Evolutionary conservation across 35 echinoderm and acorn worm species (phyloP).

Genomic region (Heliocidaris tuberculata): DNA sequence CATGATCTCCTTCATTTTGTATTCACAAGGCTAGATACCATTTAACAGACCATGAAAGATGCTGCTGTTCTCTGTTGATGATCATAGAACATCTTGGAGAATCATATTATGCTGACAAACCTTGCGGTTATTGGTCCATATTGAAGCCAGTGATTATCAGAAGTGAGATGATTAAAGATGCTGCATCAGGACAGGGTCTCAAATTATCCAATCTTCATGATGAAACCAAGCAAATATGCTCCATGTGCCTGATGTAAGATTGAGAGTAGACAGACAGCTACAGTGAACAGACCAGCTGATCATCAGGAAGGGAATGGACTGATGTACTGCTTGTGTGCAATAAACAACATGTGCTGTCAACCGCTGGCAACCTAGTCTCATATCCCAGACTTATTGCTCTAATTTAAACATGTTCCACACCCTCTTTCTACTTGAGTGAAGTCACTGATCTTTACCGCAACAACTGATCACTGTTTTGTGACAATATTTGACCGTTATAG

Average conservation of each 20-base stretch:
- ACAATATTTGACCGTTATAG: background rate
- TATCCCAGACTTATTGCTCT: background rate
- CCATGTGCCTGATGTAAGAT: background rate
- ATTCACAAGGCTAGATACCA: background rate
- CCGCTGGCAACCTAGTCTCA: background rate
- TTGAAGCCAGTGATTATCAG: background rate
- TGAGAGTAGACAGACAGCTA: background rate
- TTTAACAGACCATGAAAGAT: background rate
- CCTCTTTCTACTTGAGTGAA: background rate
- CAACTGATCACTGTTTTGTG: background rate
- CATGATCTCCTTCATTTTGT: background rate
- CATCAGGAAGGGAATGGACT: background rate
- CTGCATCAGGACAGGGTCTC: background rate
- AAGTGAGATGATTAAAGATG: slow-evolving; percentile 8
- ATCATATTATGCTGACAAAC: background rate
- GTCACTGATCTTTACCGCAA: background rate
- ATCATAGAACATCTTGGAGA: background rate
- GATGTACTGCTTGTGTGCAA: background rate
- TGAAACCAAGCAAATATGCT: background rate
- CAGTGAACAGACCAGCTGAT: slow-evolving; percentile 7
- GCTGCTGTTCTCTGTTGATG: background rate
- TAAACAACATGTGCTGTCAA: slow-evolving; percentile 17
- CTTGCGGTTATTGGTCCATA: background rate
- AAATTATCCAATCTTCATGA: background rate
- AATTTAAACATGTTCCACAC: background rate